A percentile compares a stretch with the other conserved stretches of the same genome.
These are phyloP conservation scores for Bovichtus variegatus DNA, from an alignment of 2,797 vertebrate genomes.

Conservation along the genomic window DNA sequence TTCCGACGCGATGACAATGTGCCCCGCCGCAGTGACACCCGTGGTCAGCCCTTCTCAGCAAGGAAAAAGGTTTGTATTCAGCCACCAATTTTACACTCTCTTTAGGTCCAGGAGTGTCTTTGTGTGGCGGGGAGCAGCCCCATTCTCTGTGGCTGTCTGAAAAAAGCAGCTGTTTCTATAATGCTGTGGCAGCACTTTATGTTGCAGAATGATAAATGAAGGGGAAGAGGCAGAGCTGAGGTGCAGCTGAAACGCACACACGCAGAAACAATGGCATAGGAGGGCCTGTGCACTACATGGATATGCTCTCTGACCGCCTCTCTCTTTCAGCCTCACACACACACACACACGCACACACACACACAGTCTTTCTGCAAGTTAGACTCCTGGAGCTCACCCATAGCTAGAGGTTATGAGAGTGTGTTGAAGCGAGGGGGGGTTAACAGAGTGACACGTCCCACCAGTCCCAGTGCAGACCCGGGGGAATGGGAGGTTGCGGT, in stretches of 20 bases:
- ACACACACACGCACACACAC: no score
- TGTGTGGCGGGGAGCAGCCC: conserved; percentile 76
- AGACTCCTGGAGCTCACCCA: conserved; percentile 56
- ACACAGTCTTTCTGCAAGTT: conserved; percentile 58
- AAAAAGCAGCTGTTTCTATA: conserved; percentile 95
- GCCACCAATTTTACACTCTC: conserved; percentile 85
- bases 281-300: conserved; percentile 53
- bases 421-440: conserved; percentile 67
- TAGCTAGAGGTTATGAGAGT: conserved; percentile 81
- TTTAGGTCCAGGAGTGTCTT: conserved; percentile 78
- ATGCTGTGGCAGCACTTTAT: conserved; percentile 85
- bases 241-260: conserved; percentile 77
- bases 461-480: conserved; percentile 79
- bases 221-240: conserved; percentile 75
- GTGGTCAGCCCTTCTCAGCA: conserved; percentile 74
- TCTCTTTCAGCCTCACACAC: conserved; percentile 34
- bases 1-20: conserved; percentile 73
- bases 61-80: conserved; percentile 82
- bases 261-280: conserved; percentile 71
- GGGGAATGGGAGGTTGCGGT: conserved; percentile 77
- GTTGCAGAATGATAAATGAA: conserved; percentile 91
- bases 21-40: conserved; percentile 71
- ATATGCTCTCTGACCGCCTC: conserved; percentile 42
- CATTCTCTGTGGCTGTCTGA: conserved; percentile 76
- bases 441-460: conserved; percentile 83